Conservation (phyloP, 1,140 invertebrate genomes). For the Trachymyrmex septentrionalis region DNA sequence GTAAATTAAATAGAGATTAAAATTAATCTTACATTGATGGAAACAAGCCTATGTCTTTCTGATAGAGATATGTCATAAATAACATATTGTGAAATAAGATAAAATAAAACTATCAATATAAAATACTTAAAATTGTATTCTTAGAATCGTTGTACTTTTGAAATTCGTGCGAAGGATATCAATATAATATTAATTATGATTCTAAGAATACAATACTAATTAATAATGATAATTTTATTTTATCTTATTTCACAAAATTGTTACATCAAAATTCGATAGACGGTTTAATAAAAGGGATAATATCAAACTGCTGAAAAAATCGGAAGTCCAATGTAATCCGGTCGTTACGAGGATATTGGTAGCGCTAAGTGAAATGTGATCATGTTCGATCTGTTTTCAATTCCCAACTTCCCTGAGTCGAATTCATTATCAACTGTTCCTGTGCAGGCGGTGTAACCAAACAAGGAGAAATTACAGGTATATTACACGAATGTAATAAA, state of each 20-base stretch:
- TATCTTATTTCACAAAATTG: neutral
- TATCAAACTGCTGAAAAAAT: constrained; percentile 2
- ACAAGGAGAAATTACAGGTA: constrained; percentile 2
- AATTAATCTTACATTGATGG: too few species aligned
- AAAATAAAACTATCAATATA: too few species aligned
- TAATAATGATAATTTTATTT: constrained; percentile 2
- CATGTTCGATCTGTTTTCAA: constrained; percentile 62
- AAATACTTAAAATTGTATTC: too few species aligned
- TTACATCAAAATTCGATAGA: neutral
- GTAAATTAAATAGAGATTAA: too few species aligned
- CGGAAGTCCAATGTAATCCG: constrained; percentile 33
- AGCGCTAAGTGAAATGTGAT: constrained; percentile 58
- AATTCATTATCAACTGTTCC: constrained; percentile 51
- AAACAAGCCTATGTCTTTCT: neutral
- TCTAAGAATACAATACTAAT: neutral
- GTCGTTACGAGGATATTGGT: constrained; percentile 43
- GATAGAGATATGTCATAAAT: neutral
- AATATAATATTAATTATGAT: constrained; percentile 11
- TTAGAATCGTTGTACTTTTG: too few species aligned
- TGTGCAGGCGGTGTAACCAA: neutral
- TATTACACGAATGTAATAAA: neutral
- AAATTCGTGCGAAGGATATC: neutral
- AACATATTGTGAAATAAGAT: too few species aligned
- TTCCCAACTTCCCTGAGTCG: constrained; percentile 33
- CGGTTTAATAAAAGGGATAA: neutral